Percentiles rank a stretch among this genome's conserved stretches.
phyloP scores from a whole-genome alignment of 2,888 invertebrate genomes.

The Torymus auratus region DNA sequence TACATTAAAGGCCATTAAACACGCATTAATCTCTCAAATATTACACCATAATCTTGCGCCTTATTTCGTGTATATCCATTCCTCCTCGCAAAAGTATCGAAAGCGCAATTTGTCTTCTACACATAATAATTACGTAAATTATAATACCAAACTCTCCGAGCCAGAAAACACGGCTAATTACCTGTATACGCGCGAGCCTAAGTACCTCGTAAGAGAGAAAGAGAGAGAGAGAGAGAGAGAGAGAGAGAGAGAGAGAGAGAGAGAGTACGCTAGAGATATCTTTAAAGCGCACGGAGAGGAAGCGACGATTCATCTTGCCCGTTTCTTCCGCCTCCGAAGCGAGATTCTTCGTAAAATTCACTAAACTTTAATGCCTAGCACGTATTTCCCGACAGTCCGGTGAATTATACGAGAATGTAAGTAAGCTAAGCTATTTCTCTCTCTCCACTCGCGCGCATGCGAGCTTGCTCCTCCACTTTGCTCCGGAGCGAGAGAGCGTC shows the following conservation, averaged over 20 bases:
- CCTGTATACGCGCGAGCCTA: no score
- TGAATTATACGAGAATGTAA: slow-evolving; percentile 35
- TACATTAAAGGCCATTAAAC: no score
- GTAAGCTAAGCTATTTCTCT: slow-evolving; percentile 30
- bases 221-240: background rate
- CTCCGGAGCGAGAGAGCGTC: background rate
- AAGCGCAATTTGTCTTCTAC: no score
- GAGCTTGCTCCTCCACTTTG: background rate
- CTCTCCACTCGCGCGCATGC: background rate
- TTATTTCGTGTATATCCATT: no score
- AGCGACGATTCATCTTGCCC: slow-evolving; percentile 6
- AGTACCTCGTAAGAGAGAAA: no score
- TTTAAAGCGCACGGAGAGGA: slow-evolving; percentile 7
- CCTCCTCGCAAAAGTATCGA: no score
- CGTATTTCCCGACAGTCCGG: slow-evolving; percentile 19
- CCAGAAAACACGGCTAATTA: no score
- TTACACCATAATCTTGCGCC: no score
- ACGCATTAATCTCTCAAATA: no score
- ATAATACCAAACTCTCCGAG: no score
- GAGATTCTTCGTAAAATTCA: background rate
- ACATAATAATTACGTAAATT: no score
- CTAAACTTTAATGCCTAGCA: slow-evolving; percentile 9
- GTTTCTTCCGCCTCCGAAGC: background rate
- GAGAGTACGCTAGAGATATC: background rate
- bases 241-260: background rate